Base-by-base conservation (phyloP, 2,797 vertebrate species). In the Poecilia wingei region DNA sequence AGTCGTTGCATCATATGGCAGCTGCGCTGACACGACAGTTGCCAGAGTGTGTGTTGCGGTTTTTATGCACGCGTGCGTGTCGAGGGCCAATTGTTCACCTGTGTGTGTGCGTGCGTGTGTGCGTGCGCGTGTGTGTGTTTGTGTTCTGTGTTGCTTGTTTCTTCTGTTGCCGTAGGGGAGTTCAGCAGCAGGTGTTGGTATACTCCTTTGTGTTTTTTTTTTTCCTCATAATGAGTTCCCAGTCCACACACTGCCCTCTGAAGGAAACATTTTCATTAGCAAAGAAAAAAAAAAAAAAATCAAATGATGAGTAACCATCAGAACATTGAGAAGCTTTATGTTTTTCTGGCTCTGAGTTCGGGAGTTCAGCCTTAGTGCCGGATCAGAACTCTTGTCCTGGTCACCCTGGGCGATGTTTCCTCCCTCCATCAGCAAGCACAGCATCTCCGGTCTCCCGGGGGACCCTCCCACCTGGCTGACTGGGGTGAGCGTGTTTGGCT, bases 171-270 rank as follows among this genome's bases (percentile, higher is more conserved):
- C 36, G 5, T 66, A 81, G 88, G 89, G 88, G 79, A 84, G 75
- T 20, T 47, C 79, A 82, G 90, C 77, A 89, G 90, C 93, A 93
- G 93, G 91, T 93, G 92, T 79, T 84, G 79, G 78, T 78, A 25
- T 22, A 77, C 81, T 91, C 88, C 85, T 88, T 69, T 57, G 86
- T 91, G 89, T 20, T 66, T 66, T 25, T 43, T 69, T 70, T 70
- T 91, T 88, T 82, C 79, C 73, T 88, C 79, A 77, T 94, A 93
- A 93, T 93, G 86, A 94, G 92, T 59, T 94, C 93, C 90, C 92
- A 90, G 82, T 91, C 76, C 79, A 9, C 90, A 72, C 76, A 1
- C 57, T 39, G 75, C 83, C 86, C 87, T 92, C 90, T 69, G 55
- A 85, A 89, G 85, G 75, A 85, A 87, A 87, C 74, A 66, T 46